These are phyloP conservation scores for Indicator maculatus DNA, from an alignment of 2,113 vertebrate genomes.

Conservation along the genomic window DNA sequence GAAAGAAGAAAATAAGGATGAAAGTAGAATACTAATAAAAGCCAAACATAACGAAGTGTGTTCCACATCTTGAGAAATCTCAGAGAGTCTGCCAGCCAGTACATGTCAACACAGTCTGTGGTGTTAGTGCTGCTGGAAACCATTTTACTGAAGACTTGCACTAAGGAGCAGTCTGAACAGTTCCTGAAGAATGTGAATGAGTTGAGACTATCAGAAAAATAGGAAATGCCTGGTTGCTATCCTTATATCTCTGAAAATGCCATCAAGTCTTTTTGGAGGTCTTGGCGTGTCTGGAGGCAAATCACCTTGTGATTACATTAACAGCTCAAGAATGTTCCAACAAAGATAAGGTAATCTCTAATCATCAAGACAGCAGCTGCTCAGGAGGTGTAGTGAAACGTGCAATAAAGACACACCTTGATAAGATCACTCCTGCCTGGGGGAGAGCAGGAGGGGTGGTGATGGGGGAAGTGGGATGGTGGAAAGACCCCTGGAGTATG, in stretches of 20 bases:
- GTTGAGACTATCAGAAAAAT: neutral
- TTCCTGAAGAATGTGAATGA: neutral
- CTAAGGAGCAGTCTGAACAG: neutral
- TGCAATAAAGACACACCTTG: no score
- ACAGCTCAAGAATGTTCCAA: no score
- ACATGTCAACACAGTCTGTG: neutral
- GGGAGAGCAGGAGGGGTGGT: no score
- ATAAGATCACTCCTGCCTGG: no score
- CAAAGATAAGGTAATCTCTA: neutral
- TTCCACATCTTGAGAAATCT: neutral
- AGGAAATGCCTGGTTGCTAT: rapidly evolving
- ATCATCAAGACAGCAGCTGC: no score
- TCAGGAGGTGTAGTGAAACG: no score
- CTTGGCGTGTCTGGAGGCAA: neutral
- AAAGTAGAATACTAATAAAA: neutral
- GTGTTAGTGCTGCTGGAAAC: neutral
- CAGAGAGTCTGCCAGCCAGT: neutral
- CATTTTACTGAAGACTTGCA: rapidly evolving
- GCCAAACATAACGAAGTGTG: neutral
- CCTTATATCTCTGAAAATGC: neutral
- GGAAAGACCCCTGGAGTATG: no score
- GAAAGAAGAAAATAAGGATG: neutral
- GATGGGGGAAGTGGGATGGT: no score
- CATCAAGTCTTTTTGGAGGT: neutral
- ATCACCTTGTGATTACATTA: no score